Evolutionary conservation across 2,888 invertebrate genomes (phyloP), one percentile per base, ranked within the genome.

Genomic region (Ochropleura leucogaster): DNA sequence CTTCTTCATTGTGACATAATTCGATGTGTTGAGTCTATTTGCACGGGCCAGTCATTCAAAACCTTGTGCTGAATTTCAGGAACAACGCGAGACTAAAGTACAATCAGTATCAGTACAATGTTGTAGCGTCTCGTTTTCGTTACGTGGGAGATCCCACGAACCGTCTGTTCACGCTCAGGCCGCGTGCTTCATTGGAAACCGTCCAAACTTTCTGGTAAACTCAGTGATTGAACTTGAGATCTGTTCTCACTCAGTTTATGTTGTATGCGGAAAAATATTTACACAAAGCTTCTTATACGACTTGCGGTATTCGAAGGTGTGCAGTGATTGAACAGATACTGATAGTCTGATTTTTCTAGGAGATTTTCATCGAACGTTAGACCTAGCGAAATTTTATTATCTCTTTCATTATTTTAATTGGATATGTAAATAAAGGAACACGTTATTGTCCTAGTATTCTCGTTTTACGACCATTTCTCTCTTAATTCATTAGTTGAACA

Each of bases 61-160:
- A 85, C 83, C 83, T 85, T 83, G 83, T 78, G 75, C 85, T 75
- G 83, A 78, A 67, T 83, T 82, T 84, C 76, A 81, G 82, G 70
- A 75, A 85, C 83, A 71, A 78, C 66, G 30, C 51, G 59, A 73
- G 78, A 78, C 68, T 76, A 79, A 85, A 82, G 82, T 82, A 85
- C 67, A 70, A 70, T 78, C 55, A 75, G 82, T 82, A 70, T 78
- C 55, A 75, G 82, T 82, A 84, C 68, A 72, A 71, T 79, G 62
- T 49, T 76, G 68, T 62, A 63, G 18, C 55, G 67, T 81, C 78
- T 79, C 60, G 81, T 70, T 81, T 86, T 74, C 44, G 65, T 69
- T 79, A 85, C 80, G 84, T 88, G 80, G 88, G 86, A 87, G 82
- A 88, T 83, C 82, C 85, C 88, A 70, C 77, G 66, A 76, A 69